These are phyloP conservation scores for Conomelus anceps DNA, from an alignment of 2,888 invertebrate species.

Conservation along the genomic window DNA sequence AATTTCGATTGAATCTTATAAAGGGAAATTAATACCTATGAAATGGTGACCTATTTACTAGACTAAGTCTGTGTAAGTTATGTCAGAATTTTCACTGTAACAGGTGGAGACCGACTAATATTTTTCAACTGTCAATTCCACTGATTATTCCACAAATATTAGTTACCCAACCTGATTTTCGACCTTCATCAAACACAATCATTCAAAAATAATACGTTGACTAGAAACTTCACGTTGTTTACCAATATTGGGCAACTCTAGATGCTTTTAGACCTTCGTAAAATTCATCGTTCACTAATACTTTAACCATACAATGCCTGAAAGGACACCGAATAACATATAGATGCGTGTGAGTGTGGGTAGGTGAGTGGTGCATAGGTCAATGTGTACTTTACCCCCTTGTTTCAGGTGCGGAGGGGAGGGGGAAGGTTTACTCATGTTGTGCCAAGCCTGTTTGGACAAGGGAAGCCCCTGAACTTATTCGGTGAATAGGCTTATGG, in stretches of 20 bases:
- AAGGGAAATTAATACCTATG: no score
- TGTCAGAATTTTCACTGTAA: no score
- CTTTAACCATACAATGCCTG: not conserved
- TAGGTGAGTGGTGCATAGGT: conserved; percentile 8
- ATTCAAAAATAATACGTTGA: not conserved
- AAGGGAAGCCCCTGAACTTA: not conserved
- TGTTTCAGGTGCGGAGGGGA: no score
- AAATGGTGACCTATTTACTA: no score
- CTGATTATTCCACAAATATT: not conserved
- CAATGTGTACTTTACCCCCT: not conserved
- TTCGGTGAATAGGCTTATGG: not conserved
- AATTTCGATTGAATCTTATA: no score
- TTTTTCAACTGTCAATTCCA: no score
- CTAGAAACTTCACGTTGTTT: not conserved
- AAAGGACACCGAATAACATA: not conserved
- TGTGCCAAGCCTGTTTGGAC: not conserved
- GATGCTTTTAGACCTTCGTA: not conserved
- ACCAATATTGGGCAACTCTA: not conserved
- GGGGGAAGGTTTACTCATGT: not conserved
- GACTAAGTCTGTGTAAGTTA: no score
- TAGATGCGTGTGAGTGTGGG: not conserved
- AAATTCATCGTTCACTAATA: not conserved
- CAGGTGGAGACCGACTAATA: no score
- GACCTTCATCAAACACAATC: not conserved
- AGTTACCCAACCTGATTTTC: not conserved